A percentile compares a stretch with the other conserved stretches of the same genome.
These are phyloP conservation scores for Clarias macrocephalus DNA, from an alignment of 2,113 vertebrate species.

Conservation along the genomic window DNA sequence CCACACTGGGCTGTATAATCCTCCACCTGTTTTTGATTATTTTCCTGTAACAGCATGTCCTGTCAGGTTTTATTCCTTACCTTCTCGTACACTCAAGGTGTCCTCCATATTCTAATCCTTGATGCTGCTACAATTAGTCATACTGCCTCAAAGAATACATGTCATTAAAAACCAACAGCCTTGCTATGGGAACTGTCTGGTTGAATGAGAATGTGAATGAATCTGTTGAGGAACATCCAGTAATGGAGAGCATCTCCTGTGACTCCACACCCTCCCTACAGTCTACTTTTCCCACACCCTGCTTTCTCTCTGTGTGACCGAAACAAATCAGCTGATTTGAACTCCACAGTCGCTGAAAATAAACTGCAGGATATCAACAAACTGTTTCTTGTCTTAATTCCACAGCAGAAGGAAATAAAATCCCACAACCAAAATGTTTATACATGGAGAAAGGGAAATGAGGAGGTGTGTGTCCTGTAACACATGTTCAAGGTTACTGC, in stretches of 20 bases:
- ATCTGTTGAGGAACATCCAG: constrained; percentile 43
- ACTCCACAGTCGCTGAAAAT: not conserved
- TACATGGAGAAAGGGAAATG: not conserved
- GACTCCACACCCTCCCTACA: constrained; percentile 36
- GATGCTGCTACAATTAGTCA: not conserved
- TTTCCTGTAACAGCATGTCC: not conserved
- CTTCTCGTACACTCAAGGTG: not conserved
- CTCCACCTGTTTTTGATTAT: not conserved
- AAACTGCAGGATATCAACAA: not conserved
- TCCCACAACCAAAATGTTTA: not conserved
- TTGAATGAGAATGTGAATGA: not conserved
- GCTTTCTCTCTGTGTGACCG: not conserved
- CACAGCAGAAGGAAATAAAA: not conserved
- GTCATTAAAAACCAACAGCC: not conserved
- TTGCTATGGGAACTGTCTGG: constrained; percentile 1
- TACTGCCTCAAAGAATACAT: not conserved
- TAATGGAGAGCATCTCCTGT: constrained; percentile 34
- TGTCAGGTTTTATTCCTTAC: not conserved
- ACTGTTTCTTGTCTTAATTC: not conserved
- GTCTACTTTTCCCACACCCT: constrained; percentile 47
- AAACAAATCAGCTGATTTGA: not conserved
- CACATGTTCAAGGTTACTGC: constrained; percentile 27
- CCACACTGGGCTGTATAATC: not conserved
- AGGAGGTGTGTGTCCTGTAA: constrained; percentile 6
- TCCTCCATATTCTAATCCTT: not conserved